Conservation (phyloP, 2,797 vertebrate genomes). For the Acropternis orthonyx region DNA sequence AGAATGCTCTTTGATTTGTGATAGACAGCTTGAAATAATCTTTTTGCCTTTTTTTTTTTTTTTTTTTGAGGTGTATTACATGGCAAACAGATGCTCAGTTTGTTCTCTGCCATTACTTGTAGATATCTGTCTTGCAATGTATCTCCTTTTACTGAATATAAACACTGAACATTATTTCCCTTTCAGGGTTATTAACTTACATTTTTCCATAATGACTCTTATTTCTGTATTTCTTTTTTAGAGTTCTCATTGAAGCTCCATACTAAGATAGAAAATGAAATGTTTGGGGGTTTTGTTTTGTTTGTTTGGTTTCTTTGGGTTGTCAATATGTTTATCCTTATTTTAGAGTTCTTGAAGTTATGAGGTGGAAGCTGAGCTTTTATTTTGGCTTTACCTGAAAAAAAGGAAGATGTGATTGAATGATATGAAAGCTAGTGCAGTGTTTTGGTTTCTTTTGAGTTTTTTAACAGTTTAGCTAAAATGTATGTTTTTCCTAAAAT, state of each 20-base stretch:
- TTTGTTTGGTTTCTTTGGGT: background rate
- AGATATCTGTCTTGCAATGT: background rate
- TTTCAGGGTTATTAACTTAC: background rate
- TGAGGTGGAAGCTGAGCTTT: background rate
- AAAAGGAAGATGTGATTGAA: background rate
- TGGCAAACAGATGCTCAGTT: background rate
- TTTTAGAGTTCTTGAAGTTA: background rate
- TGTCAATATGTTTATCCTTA: background rate
- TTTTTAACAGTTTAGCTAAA: background rate
- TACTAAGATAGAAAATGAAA: background rate
- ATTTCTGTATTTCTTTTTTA: background rate
- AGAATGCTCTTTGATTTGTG: background rate
- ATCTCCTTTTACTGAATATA: background rate
- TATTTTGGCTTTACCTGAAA: background rate
- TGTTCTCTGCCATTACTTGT: background rate
- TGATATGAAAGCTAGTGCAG: background rate
- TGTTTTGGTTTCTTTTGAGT: background rate
- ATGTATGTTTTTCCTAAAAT: background rate
- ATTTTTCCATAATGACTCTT: background rate
- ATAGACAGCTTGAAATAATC: background rate
- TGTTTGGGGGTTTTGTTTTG: background rate
- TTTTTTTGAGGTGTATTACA: background rate
- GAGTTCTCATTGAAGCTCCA: background rate
- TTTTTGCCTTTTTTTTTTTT: background rate
- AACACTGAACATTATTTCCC: background rate